phyloP scores from a whole-genome alignment of 37 sponge, comb jelly and placozoan genomes.

The Theonella swinhoei region DNA sequence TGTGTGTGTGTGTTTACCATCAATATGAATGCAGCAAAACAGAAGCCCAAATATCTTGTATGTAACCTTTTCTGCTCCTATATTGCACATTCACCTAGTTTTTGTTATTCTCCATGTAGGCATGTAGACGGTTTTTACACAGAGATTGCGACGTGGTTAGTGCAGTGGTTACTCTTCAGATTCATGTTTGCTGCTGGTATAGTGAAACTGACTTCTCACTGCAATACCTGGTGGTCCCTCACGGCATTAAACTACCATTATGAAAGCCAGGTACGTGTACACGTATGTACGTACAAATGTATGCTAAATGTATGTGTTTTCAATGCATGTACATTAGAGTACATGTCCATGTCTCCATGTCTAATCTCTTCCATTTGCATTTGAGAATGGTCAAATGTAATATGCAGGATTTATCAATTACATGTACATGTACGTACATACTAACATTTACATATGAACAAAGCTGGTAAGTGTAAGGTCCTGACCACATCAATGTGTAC shows the following conservation, averaged over 20 bases:
- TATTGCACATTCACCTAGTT: neutral
- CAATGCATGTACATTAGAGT: no score
- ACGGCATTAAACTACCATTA: constrained; percentile 91
- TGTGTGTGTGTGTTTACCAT: no score
- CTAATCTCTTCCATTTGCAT: no score
- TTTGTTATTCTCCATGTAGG: constrained; percentile 6
- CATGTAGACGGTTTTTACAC: constrained; percentile 41
- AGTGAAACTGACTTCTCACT: constrained; percentile 91
- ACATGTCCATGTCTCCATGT: no score
- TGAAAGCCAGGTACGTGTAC: constrained; percentile 72
- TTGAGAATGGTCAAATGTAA: no score
- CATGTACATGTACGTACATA: neutral
- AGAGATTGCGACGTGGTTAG: constrained; percentile 78
- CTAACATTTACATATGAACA: neutral
- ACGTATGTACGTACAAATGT: no score
- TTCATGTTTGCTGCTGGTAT: constrained; percentile 99
- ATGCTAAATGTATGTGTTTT: no score
- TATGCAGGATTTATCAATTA: no score
- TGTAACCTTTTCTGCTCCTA: no score
- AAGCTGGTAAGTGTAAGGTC: neutral
- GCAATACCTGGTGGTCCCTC: constrained; percentile 94
- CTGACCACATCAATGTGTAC: neutral
- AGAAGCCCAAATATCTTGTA: no score
- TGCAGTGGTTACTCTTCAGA: constrained; percentile 92
- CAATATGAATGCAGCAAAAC: no score